A percentile compares a stretch with the other conserved stretches of the same genome.
Evolutionary conservation across 2,888 invertebrate genomes (phyloP).

Genomic region (Omphaloscelis lunosa): DNA sequence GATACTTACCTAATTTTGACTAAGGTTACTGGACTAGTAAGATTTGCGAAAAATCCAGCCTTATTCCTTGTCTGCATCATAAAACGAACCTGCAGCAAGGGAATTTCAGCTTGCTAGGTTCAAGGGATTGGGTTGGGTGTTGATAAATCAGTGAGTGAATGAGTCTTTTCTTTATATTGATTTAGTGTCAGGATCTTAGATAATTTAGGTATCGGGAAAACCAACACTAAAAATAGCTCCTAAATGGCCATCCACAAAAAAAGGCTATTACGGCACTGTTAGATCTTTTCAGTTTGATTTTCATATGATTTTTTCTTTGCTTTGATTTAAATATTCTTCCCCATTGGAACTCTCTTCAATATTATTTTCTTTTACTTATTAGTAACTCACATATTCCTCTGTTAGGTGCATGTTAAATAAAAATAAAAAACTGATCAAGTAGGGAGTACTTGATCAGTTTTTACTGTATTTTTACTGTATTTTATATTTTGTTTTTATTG

Average conservation of each 20-base stretch:
- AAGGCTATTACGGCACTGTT: too few relatives aligned
- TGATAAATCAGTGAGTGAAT: neutral
- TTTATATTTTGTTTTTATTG: too few relatives aligned
- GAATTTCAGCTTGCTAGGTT: neutral
- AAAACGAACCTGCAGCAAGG: neutral
- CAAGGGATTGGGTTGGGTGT: neutral
- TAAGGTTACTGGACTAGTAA: too few relatives aligned
- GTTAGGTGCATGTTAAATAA: too few relatives aligned
- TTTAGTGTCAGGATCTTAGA: neutral
- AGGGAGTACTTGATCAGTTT: too few relatives aligned
- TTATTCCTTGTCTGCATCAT: neutral
- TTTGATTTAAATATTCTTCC: neutral
- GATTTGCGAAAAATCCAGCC: neutral
- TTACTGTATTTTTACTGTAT: too few relatives aligned
- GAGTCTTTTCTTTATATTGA: neutral
- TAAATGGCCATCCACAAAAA: neutral
- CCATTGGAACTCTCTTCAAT: neutral
- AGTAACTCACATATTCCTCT: neutral
- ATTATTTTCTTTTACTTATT: neutral
- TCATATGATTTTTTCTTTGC: neutral
- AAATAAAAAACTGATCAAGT: too few relatives aligned
- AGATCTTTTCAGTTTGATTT: neutral
- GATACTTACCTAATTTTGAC: too few relatives aligned
- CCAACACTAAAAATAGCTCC: too few relatives aligned
- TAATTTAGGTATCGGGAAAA: neutral